phyloP scores from a whole-genome alignment of 2,888 invertebrate species.

The Punctoribates punctum region DNA sequence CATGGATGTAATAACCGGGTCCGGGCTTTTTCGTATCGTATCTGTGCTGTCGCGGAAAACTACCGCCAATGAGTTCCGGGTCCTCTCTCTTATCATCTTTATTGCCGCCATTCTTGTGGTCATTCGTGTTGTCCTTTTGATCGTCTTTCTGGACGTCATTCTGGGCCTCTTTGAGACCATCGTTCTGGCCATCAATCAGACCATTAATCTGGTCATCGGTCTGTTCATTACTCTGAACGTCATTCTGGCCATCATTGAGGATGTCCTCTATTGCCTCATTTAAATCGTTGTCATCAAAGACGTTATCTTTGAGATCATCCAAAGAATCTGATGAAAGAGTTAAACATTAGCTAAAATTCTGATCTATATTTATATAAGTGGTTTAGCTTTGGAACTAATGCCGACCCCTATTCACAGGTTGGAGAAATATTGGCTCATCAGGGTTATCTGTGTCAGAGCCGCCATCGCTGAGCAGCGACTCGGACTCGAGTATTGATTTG shows the following conservation, averaged over 20 bases:
- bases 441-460: neutral
- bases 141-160: too few species aligned
- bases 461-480: neutral
- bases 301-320: neutral
- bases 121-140: too few species aligned
- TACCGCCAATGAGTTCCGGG: conserved; percentile 6
- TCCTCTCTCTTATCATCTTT: conserved; percentile 34
- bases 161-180: too few species aligned
- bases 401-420: conserved; percentile 1
- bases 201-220: too few species aligned
- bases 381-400: neutral
- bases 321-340: neutral
- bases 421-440: conserved; percentile 1
- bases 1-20: conserved; percentile 68
- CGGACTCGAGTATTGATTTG: neutral
- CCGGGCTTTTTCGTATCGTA: conserved; percentile 94
- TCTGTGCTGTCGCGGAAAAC: conserved; percentile 78
- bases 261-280: conserved; percentile 26
- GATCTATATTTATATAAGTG: neutral
- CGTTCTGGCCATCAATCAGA: too few species aligned
- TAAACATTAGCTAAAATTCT: too few species aligned
- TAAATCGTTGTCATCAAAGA: neutral
- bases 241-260: conserved; percentile 22
- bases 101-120: conserved; percentile 1
- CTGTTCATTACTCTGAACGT: too few species aligned